Conservation (phyloP, 2,797 vertebrate species). For the Sciaenops ocellatus region DNA sequence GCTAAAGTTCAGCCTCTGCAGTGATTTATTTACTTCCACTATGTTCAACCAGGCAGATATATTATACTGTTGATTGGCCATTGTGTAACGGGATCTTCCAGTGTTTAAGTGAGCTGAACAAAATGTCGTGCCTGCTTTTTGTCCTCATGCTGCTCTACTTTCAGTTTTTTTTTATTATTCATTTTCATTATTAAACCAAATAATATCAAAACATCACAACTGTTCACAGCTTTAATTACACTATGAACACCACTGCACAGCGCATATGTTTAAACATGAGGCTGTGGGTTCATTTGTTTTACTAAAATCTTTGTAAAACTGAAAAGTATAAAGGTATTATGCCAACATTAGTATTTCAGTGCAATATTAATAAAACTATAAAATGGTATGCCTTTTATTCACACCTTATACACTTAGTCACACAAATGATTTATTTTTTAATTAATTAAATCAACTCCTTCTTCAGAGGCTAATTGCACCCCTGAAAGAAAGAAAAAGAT, state of each 20-base stretch:
- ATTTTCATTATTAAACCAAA: background rate
- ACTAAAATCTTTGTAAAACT: background rate
- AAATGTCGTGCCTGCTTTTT: slow-evolving; percentile 7
- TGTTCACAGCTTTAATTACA: background rate
- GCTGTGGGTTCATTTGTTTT: background rate
- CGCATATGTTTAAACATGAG: background rate
- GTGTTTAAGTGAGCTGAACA: slow-evolving; percentile 24
- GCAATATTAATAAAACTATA: no score
- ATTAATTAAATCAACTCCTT: no score
- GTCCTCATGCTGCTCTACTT: background rate
- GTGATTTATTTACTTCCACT: slow-evolving; percentile 74
- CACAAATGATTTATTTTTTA: no score
- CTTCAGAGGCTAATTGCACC: no score
- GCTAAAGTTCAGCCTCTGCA: slow-evolving; percentile 44
- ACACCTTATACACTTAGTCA: no score
- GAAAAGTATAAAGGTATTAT: no score
- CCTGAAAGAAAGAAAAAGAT: no score
- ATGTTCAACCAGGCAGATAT: slow-evolving; percentile 67
- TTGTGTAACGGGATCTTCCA: slow-evolving; percentile 34
- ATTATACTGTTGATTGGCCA: slow-evolving; percentile 27
- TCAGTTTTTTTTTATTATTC: background rate
- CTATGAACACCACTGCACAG: background rate
- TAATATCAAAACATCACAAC: background rate
- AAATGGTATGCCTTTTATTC: no score
- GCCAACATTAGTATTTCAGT: no score